Base-by-base conservation (phyloP, 2,113 vertebrate species). In the Stegastes partitus region DNA sequence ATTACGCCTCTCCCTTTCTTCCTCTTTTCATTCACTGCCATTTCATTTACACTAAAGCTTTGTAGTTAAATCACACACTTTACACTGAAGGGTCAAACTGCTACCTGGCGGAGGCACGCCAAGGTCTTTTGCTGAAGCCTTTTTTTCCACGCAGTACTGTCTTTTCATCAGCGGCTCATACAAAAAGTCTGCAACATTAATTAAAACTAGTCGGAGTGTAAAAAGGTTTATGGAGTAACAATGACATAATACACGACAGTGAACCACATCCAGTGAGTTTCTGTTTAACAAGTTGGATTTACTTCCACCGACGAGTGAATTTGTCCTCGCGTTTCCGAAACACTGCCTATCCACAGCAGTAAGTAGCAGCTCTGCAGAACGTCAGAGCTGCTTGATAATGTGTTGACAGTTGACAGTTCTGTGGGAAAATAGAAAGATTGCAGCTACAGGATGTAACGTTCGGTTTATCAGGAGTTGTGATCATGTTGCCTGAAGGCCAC, bases 41-140 rank as follows among this genome's bases (percentile, higher is more conserved):
- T 64, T 74, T 62, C 12, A 73, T 82, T 84, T 74, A 59, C 47
- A 74, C 37, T 37, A 25, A 42, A 77, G 44, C 57, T 37, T 11
- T 58, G 37, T 34, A 23, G 39, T 71, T 68, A 64, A 68, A 57
- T 67, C 44, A 68, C 1, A 39, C 14, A 21, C 63, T 77, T 68
- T 64, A 21, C 68, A 44, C 69, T 39, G 28, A 67, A 66, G 63
- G 21, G 14, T 53, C 39, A 50, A 83, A 63, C 56, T 78, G 69
- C 69, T 58, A 50, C 10, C 72, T 64, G 64, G 21, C 51, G 58
- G 56, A 75, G 70, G 81, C 15, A 15, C 77, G 64, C 70, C 56
- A 74, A 82, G 77, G 71, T 67, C 31, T 76, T n/a, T 54, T 44
- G 45, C 68, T 66, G 42, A 80, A 70, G 39, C 62, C 65, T 28